These are phyloP conservation scores for Amblyopsis rosae DNA, from an alignment of 2,113 vertebrate genomes.

Conservation along the genomic window DNA sequence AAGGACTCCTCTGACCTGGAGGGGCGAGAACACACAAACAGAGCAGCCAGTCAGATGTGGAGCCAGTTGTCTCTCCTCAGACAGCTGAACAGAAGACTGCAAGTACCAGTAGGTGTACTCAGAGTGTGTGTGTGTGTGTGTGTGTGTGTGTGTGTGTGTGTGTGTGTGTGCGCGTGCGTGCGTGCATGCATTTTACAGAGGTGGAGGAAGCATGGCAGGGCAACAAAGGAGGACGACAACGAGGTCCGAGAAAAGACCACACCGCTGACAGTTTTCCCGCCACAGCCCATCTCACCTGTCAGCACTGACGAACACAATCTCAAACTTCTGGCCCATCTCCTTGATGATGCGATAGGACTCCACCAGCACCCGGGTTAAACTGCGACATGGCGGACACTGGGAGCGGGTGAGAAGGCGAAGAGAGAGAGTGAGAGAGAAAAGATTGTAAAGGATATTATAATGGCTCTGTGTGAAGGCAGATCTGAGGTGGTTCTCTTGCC, in stretches of 20 bases:
- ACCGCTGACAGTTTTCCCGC: background rate
- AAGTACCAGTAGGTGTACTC: background rate
- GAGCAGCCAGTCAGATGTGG: background rate
- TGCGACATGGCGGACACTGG: constrained; percentile 95
- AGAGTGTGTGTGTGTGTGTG: background rate
- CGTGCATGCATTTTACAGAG: too few relatives aligned
- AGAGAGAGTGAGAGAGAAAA: background rate
- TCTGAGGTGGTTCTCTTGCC: background rate
- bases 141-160: background rate
- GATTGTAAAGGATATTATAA: background rate
- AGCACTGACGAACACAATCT: constrained; percentile 96
- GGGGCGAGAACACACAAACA: background rate
- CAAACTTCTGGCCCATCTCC: constrained; percentile 93
- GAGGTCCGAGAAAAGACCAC: background rate
- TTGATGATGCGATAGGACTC: constrained; percentile 93
- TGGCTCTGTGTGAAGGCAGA: background rate
- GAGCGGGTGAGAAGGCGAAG: background rate
- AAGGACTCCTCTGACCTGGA: constrained; percentile 97
- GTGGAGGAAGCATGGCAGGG: background rate
- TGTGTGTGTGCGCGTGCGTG: constrained; percentile 1
- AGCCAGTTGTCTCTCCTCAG: background rate
- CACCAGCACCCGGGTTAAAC: constrained; percentile 92
- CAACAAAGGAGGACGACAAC: background rate
- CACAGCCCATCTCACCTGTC: constrained; percentile 82
- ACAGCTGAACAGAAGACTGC: background rate